phyloP scores from a whole-genome alignment of 2,113 vertebrate species.

The Gila orcuttii region DNA sequence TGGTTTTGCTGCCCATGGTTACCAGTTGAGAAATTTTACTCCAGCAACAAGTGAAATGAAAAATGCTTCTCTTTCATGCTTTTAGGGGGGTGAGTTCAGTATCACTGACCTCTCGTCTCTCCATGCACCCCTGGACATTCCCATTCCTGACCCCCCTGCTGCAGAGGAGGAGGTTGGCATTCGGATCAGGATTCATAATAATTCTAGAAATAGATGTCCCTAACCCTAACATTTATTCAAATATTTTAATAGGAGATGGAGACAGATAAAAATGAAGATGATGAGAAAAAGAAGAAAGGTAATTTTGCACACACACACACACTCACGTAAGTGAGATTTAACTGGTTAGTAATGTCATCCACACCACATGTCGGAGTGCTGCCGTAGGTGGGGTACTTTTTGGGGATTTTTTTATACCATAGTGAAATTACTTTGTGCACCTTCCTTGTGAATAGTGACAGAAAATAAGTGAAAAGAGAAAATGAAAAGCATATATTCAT shows the following conservation, averaged over 20 bases:
- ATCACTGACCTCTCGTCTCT: constrained; percentile 77
- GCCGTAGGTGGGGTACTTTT: too few relatives aligned
- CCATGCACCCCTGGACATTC: constrained; percentile 84
- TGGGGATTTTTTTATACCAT: too few relatives aligned
- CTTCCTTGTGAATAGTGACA: too few relatives aligned
- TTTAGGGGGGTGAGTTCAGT: constrained; percentile 79
- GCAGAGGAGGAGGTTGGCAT: constrained; percentile 84
- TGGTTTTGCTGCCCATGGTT: background rate
- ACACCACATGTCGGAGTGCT: too few relatives aligned
- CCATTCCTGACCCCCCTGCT: constrained; percentile 86
- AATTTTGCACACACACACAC: background rate
- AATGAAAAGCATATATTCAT: too few relatives aligned
- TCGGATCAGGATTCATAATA: background rate
- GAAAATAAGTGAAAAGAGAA: too few relatives aligned
- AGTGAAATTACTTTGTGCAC: too few relatives aligned
- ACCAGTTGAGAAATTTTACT: background rate
- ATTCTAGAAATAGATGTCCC: too few relatives aligned
- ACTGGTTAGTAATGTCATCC: background rate
- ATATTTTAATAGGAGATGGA: constrained; percentile 81
- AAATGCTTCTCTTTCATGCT: background rate
- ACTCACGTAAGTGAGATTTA: background rate
- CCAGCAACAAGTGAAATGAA: background rate
- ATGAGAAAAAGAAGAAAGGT: constrained; percentile 81
- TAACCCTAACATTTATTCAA: background rate
- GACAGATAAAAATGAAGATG: constrained; percentile 84